phyloP scores from a whole-genome alignment of 1,140 invertebrate species.

The Bombus cullumanus region DNA sequence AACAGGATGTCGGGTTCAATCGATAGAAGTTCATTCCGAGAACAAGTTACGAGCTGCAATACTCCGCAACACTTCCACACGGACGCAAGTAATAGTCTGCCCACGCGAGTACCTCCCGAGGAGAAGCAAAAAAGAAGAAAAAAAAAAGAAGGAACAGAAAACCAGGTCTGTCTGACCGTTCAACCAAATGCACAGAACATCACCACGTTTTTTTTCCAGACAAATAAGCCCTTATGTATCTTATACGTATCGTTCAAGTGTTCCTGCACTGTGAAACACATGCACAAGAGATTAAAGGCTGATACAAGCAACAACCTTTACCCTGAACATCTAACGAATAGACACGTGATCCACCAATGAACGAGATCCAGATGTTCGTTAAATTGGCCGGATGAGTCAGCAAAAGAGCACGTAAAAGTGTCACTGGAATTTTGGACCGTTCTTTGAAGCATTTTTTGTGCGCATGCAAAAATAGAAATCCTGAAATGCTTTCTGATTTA shows the following conservation, averaged over 20 bases:
- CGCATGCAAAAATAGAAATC: not conserved
- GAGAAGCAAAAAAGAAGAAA: conserved; percentile 10
- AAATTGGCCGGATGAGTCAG: conserved; percentile 11
- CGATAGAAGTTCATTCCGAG: conserved; percentile 34
- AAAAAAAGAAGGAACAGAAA: not conserved
- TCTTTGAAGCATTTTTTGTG: not conserved
- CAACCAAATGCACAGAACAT: not conserved
- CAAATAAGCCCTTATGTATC: not conserved
- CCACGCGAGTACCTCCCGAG: not conserved
- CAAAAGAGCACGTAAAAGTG: not conserved
- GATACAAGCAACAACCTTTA: not conserved
- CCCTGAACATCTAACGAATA: not conserved
- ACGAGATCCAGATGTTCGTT: conserved; percentile 26
- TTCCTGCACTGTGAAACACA: not conserved
- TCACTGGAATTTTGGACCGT: conserved; percentile 5
- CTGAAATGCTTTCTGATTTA: not conserved
- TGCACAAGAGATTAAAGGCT: not conserved
- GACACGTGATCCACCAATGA: not conserved
- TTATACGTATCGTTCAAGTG: not conserved
- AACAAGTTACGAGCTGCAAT: conserved; percentile 32
- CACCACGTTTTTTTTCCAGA: not conserved
- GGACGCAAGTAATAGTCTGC: not conserved
- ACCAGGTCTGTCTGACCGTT: not conserved
- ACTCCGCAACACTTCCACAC: not conserved
- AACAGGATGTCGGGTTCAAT: conserved; percentile 13